Conservation (phyloP, 2,113 vertebrate species). For the Caloenas nicobarica region DNA sequence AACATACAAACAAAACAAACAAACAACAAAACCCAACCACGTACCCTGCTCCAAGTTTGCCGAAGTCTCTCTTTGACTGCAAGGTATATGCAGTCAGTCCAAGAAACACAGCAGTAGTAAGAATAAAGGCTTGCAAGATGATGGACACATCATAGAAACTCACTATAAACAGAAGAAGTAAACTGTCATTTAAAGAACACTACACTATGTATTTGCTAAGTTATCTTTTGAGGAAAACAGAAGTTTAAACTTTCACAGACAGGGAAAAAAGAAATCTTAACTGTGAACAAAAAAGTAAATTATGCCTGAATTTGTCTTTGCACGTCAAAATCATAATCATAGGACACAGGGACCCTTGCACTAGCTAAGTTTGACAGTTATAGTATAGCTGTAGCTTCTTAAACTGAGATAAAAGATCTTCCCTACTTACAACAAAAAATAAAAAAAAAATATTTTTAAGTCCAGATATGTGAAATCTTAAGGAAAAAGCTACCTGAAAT, state of each 20-base stretch:
- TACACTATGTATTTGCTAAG: neutral
- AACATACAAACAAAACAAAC: too few species aligned
- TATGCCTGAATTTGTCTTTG: neutral
- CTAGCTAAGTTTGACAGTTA: neutral
- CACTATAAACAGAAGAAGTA: conserved; percentile 76
- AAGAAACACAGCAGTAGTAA: conserved; percentile 89
- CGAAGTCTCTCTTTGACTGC: conserved; percentile 95
- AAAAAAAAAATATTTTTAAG: neutral
- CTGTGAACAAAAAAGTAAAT: neutral
- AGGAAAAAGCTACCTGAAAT: neutral
- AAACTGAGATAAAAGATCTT: neutral
- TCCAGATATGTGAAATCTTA: neutral
- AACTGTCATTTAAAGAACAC: neutral
- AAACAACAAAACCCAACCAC: conserved; percentile 2
- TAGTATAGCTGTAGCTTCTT: neutral
- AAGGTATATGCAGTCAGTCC: conserved; percentile 89
- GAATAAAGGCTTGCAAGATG: conserved; percentile 88
- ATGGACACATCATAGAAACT: conserved; percentile 88
- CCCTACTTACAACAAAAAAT: neutral
- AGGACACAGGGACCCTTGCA: neutral
- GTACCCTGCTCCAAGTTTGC: conserved; percentile 91
- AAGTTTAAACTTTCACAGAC: neutral
- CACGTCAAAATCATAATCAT: neutral
- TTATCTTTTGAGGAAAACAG: neutral
- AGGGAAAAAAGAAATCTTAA: neutral